Conservation (phyloP, 2,797 vertebrate genomes). For the Danio aesculapii region DNA sequence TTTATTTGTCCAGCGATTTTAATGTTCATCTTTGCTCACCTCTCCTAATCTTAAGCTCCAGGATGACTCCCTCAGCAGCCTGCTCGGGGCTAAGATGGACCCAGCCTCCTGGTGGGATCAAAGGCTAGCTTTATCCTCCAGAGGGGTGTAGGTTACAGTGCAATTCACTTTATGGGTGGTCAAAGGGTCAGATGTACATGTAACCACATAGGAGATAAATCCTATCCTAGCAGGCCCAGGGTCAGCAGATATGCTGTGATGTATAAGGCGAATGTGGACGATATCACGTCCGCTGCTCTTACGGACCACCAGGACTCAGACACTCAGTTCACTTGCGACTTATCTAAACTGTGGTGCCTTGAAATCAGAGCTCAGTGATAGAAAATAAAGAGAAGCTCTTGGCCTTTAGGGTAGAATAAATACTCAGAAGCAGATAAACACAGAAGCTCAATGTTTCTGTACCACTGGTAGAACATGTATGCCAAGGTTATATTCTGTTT, state of each 20-base stretch:
- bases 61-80: conserved; percentile 28
- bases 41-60: conserved; percentile 19
- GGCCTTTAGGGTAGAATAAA: not conserved
- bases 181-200: conserved; percentile 48
- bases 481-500: not conserved
- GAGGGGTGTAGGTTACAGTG: conserved; percentile 51
- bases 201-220: conserved; percentile 53
- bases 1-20: conserved; percentile 57
- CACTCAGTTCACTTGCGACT: not conserved
- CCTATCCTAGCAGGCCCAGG: conserved; percentile 18
- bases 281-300: conserved; percentile 27
- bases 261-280: conserved; percentile 44
- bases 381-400: not conserved
- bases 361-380: conserved; percentile 27
- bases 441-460: not conserved
- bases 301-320: conserved; percentile 30
- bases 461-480: not conserved
- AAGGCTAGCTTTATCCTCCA: conserved; percentile 34
- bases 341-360: conserved; percentile 27
- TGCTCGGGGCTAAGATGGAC: conserved; percentile 21
- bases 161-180: conserved; percentile 48
- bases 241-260: conserved; percentile 54
- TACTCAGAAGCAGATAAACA: not conserved
- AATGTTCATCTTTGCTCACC: conserved; percentile 39
- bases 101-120: conserved; percentile 37